Evolutionary conservation across 2,113 vertebrate species (phyloP).

Genomic region (Connochaetes taurinus): DNA sequence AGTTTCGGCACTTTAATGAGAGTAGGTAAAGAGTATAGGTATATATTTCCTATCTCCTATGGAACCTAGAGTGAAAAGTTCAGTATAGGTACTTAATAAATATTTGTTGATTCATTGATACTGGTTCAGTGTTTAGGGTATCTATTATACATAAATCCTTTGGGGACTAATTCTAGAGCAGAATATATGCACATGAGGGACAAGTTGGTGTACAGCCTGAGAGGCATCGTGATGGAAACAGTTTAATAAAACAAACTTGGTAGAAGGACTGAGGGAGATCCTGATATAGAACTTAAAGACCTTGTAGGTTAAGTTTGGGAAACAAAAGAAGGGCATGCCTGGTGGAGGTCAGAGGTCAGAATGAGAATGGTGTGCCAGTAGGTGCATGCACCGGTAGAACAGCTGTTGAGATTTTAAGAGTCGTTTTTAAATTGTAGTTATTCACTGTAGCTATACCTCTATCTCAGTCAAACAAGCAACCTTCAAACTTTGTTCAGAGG

Average conservation of each 20-base stretch:
- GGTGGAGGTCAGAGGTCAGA: neutral
- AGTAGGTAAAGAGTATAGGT: neutral
- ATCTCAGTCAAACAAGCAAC: neutral
- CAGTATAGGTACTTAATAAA: neutral
- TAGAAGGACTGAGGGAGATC: neutral
- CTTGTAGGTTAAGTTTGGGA: neutral
- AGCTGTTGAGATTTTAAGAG: neutral
- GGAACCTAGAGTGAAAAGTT: neutral
- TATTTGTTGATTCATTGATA: constrained; percentile 5
- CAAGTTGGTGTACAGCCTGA: neutral
- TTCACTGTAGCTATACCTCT: neutral
- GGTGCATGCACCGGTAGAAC: neutral
- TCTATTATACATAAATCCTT: neutral
- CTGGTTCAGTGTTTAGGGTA: neutral
- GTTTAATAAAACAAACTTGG: neutral
- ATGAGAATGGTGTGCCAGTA: neutral
- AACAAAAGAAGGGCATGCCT: neutral
- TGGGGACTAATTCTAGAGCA: neutral
- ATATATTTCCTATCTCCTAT: neutral
- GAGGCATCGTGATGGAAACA: neutral
- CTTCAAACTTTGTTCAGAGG: constrained; percentile 3
- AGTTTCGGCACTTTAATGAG: neutral
- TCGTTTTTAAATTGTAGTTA: neutral
- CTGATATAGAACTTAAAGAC: neutral
- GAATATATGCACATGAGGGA: neutral